Evolutionary conservation across 2,797 vertebrate genomes (phyloP).

Genomic region (Gymnoscopelus microlampas): DNA sequence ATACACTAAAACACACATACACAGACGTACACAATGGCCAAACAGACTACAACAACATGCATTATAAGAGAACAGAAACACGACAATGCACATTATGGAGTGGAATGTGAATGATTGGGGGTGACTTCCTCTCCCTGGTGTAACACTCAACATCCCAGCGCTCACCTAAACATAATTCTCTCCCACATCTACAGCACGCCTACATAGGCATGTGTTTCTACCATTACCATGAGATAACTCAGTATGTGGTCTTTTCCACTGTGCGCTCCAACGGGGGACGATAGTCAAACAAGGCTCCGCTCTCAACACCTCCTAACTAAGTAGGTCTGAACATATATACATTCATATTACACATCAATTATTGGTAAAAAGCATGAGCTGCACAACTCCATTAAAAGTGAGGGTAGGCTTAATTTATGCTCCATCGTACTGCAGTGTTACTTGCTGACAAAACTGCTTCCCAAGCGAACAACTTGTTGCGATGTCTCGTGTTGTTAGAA

Average conservation of each 20-base stretch:
- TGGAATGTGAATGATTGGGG: conserved; percentile 21
- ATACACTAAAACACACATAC: no score
- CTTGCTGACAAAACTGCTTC: no score
- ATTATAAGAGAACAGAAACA: not conserved
- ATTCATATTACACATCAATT: not conserved
- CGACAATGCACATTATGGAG: conserved; percentile 6
- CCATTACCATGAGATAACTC: not conserved
- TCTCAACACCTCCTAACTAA: conserved; percentile 42
- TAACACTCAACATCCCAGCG: conserved; percentile 4
- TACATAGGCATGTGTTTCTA: no score
- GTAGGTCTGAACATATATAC: conserved; percentile 46
- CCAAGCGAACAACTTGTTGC: no score
- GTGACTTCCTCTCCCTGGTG: conserved; percentile 13
- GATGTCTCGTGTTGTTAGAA: no score
- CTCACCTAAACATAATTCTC: no score
- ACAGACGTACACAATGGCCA: not conserved
- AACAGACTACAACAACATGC: conserved; percentile 8
- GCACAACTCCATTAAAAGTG: not conserved
- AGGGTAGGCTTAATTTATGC: not conserved
- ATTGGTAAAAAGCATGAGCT: not conserved
- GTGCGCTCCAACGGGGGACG: conserved; percentile 3
- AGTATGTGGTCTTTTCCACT: conserved; percentile 10
- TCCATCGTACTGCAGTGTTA: no score
- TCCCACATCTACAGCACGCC: no score
- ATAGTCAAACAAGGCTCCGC: conserved; percentile 52